Evolutionary conservation across 2,797 vertebrate genomes (phyloP).

Genomic region (Alosa sapidissima): DNA sequence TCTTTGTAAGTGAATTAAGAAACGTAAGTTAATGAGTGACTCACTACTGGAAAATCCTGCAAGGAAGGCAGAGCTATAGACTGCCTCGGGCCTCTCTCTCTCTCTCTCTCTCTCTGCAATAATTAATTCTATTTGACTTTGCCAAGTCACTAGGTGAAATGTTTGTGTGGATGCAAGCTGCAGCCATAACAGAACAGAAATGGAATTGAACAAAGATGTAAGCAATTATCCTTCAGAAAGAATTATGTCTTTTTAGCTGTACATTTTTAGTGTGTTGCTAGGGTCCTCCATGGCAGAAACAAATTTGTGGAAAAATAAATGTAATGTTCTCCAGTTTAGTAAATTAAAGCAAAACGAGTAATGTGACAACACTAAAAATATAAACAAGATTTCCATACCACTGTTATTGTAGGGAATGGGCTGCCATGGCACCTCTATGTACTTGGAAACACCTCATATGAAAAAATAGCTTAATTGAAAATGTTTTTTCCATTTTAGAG

Average conservation of each 20-base stretch:
- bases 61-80: slow-evolving; percentile 26
- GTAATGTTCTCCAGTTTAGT: not conserved
- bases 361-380: slow-evolving; percentile 18
- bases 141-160: slow-evolving; percentile 12
- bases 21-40: slow-evolving; percentile 48
- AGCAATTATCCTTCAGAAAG: slow-evolving; percentile 1
- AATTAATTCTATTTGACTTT: slow-evolving; percentile 18
- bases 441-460: slow-evolving; percentile 19
- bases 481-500: not conserved
- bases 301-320: not conserved
- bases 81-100: slow-evolving; percentile 25
- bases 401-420: not conserved
- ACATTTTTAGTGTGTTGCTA: not conserved
- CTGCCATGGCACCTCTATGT: not conserved
- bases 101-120: slow-evolving; percentile 19
- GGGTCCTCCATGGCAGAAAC: not conserved
- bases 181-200: slow-evolving; percentile 17
- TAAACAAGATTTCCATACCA: slow-evolving; percentile 9
- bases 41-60: slow-evolving; percentile 49
- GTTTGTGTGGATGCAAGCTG: slow-evolving; percentile 14
- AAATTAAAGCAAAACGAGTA: not conserved
- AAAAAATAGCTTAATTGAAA: slow-evolving; percentile 24
- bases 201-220: slow-evolving; percentile 23
- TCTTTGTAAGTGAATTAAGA: slow-evolving; percentile 36
- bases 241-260: slow-evolving; percentile 9